Percentiles rank a stretch among this genome's conserved stretches.
These are phyloP conservation scores for Drosophila sordidapex DNA, from an alignment of 2,888 invertebrate genomes.

Conservation along the genomic window DNA sequence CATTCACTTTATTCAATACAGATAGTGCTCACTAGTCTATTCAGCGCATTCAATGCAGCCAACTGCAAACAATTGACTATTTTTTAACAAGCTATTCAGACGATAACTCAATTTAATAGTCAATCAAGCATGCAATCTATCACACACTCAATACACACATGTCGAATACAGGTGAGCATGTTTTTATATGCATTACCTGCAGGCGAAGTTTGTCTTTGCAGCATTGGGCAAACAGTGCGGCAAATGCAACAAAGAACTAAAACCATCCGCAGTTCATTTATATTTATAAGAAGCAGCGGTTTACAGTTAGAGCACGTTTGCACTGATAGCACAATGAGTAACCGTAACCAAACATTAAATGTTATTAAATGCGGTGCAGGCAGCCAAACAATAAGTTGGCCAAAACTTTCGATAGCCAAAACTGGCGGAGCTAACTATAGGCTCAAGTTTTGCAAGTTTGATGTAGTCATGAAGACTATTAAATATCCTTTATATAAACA, in stretches of 20 bases:
- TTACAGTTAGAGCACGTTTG: not conserved
- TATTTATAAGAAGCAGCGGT: constrained; percentile 62
- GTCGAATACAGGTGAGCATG: constrained; percentile 9
- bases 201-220: constrained; percentile 10
- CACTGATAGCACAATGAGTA: constrained; percentile 47
- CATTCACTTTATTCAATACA: constrained; percentile 3
- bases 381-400: constrained; percentile 56
- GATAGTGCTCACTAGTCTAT: constrained; percentile 4
- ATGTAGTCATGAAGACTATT: not conserved
- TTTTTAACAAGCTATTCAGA: constrained; percentile 39
- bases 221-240: constrained; percentile 72
- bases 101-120: constrained; percentile 69
- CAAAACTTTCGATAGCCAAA: constrained; percentile 64
- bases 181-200: constrained; percentile 34
- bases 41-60: constrained; percentile 25
- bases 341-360: constrained; percentile 67
- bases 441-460: not conserved
- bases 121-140: constrained; percentile 64
- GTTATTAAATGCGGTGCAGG: constrained; percentile 77
- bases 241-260: constrained; percentile 55
- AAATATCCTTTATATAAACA: constrained; percentile 2
- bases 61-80: constrained; percentile 35
- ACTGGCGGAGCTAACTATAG: constrained; percentile 21
- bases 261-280: constrained; percentile 64
- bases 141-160: not conserved